Percentiles rank a stretch among this genome's conserved stretches.
Conservation (phyloP, 2,888 invertebrate species). For the Stenodema calcarata region DNA sequence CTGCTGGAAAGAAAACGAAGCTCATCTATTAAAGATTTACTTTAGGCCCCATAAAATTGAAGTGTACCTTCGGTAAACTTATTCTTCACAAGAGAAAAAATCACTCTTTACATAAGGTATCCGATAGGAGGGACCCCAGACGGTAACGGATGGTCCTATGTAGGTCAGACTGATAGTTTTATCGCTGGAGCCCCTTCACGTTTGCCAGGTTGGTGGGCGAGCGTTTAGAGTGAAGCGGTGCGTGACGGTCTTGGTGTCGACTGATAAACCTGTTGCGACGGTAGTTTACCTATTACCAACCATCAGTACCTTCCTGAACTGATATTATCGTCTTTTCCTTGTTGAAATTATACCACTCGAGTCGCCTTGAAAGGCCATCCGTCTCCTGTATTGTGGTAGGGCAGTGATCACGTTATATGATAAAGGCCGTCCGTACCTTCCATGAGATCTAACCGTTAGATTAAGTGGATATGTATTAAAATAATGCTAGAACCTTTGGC, state of each 20-base stretch:
- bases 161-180: neutral
- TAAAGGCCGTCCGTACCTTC: neutral
- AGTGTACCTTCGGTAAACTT: neutral
- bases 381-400: neutral
- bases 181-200: neutral
- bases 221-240: neutral
- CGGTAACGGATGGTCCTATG: neutral
- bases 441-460: neutral
- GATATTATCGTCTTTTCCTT: neutral
- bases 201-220: neutral
- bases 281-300: neutral
- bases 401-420: neutral
- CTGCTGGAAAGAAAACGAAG: neutral
- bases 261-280: conserved; percentile 26
- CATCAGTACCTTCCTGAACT: neutral
- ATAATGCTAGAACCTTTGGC: too few species aligned
- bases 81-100: neutral
- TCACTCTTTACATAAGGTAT: neutral
- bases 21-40: neutral
- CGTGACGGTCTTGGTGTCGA: neutral
- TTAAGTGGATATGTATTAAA: neutral
- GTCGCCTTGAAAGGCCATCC: neutral
- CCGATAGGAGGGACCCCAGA: neutral
- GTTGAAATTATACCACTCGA: neutral
- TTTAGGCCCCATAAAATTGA: neutral